Evolutionary conservation across 2,888 invertebrate species (phyloP), one percentile per base, ranked within the genome.

Genomic region (Himalopsyche tibetana): DNA sequence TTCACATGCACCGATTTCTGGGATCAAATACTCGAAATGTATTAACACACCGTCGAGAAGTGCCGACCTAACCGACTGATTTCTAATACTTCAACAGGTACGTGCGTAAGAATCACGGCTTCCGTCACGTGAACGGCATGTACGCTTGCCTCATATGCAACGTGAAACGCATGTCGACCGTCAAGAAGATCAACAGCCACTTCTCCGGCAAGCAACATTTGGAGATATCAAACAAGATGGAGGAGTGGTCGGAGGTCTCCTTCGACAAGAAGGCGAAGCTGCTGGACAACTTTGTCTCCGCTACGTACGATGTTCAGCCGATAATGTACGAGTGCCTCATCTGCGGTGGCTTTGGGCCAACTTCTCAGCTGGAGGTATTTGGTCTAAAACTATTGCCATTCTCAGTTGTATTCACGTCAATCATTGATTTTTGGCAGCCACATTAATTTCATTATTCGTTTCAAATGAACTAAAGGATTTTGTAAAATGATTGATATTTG

Each of bases 121-220:
- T 86, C 17, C 80, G 63, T 12, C 81, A 85, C 38, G 42, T 82
- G 2, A 86, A 86, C 19, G 86, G 87, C 15, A 87, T 86, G 83
- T 87, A 84, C 51, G 82, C 85, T 19, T 88, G 88, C 80, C 45
- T 86, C 40, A 51, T 84, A 11, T 87, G 87, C 51, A 84, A 87
- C 69, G 83, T 74, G 19, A 83, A 80, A 4, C 63, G 83, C 19
- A 82, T 87, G 19, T 55, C 83, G 3, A 84, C 55, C 51, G 45
- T 56, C 11, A 83, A 79, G 15, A 40, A 69, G 6, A 36, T 85
- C 51, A 69, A 69, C 4, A 81, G 51, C 38, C 87, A 87, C 19
- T 69, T 79, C 80, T 36, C 51, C 17, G 80, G 84, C 2, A 36
- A 40, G 5, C n/a, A 56, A 17, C 87, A 87, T n/a, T 74, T 55